Evolutionary conservation across 2,888 invertebrate genomes (phyloP), one percentile per base, ranked within the genome.

Genomic region (Seladonia tumulorum): DNA sequence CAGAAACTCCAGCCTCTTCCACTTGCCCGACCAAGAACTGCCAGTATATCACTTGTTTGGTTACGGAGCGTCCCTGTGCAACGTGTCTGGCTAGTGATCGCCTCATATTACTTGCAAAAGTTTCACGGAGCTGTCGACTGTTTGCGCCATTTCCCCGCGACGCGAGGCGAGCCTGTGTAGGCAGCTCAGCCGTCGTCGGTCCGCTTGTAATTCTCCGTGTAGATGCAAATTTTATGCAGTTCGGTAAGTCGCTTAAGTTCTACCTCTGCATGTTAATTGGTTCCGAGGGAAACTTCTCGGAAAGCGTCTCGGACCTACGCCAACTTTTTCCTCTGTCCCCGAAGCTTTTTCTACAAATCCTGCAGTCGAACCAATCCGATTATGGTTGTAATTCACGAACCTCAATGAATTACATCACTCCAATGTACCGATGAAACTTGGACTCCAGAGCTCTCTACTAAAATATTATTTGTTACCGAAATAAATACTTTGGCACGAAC

Each of bases 191-290:
- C 71, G 35, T 14, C 35, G 39, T 63, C 53, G 5, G 39, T 22
- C 7, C 42, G 39, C 76, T 68, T 85, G 86, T 85, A 86, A 86
- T 85, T 86, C 70, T 18, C 8, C 25, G 68, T 74, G 81, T 78
- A 75, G 73, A 85, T 86, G 86, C 75, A 86, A 86, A 86, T 86
- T 86, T 81, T 77, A 86, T 86, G 81, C 86, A 72, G 71, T 85
- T 60, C 49, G 10, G 29, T 45, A 66, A 70, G 49, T 74, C 81
- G 25, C 60, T 71, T 74, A 75, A 86, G 77, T 86, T 86, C 75
- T 49, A 25, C 66, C 70, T 80, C 76, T 72, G 77, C 73, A 72
- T 78, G 81, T 81, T 86, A 86, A 86, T 85, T 86, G 86, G 77
- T 81, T 57, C 42, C 39, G 49, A 16, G 76, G 42, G 35, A 76